Percentiles rank a stretch among this genome's conserved stretches.
Evolutionary conservation across 2,797 vertebrate species (phyloP).

Genomic region (Spinus pinus): DNA sequence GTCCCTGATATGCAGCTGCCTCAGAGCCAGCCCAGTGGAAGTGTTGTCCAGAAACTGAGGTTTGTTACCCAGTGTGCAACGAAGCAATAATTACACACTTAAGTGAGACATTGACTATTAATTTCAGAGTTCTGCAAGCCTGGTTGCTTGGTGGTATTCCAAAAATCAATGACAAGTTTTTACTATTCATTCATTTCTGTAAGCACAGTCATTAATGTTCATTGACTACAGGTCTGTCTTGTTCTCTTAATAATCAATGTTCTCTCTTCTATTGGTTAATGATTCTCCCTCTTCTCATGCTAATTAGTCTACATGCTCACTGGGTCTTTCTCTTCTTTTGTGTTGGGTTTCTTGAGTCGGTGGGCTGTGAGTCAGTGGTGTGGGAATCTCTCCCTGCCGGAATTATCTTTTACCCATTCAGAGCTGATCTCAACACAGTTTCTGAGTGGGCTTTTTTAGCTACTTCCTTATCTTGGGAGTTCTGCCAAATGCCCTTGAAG

Average conservation of each 20-base stretch:
- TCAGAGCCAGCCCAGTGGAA: neutral
- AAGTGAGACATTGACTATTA: neutral
- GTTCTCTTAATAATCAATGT: neutral
- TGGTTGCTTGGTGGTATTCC: neutral
- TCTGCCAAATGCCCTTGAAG: neutral
- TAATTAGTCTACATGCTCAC: neutral
- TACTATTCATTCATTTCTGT: neutral
- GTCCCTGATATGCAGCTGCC: neutral
- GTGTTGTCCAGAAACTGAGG: neutral
- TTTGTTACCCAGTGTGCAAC: neutral
- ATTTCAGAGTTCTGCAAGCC: neutral
- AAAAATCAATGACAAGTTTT: neutral
- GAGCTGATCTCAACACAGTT: neutral
- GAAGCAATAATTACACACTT: too few relatives aligned
- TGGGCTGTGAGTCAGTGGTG: neutral
- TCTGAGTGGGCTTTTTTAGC: neutral
- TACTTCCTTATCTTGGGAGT: neutral
- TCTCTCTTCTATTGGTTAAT: neutral
- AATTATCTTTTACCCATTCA: neutral
- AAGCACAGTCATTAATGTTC: neutral
- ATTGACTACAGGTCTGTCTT: neutral
- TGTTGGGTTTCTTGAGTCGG: neutral
- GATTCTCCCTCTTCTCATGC: neutral
- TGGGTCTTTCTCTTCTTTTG: neutral
- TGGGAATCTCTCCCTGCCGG: rapidly evolving